Percentiles rank a stretch among this genome's conserved stretches.
phyloP scores from a whole-genome alignment of 2,888 invertebrate species.

The Aphidius colemani region DNA sequence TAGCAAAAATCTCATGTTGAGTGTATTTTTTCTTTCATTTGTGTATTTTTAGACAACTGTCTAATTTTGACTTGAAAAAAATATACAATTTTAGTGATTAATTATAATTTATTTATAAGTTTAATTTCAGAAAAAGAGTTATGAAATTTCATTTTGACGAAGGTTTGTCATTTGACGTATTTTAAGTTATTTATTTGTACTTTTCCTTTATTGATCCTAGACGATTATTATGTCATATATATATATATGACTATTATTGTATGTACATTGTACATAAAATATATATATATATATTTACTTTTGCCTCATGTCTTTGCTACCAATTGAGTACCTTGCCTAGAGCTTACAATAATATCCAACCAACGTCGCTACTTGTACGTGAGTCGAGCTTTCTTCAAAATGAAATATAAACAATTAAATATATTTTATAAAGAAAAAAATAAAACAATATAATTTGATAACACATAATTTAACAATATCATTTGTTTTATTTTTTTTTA shows the following conservation, averaged over 20 bases:
- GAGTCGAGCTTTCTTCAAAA: background rate
- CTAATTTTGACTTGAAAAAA: too few relatives aligned
- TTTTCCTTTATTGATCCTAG: slow-evolving; percentile 9
- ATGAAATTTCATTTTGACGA: background rate
- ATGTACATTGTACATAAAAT: background rate
- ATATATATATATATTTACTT: background rate
- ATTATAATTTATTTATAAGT: too few relatives aligned
- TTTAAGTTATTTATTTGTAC: background rate
- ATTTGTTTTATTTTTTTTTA: background rate
- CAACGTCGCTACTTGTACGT: slow-evolving; percentile 35
- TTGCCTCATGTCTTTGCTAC: slow-evolving; percentile 9
- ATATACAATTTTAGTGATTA: too few relatives aligned
- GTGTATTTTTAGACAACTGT: too few relatives aligned
- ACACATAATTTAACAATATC: background rate
- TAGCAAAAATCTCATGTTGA: too few relatives aligned
- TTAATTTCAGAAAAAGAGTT: background rate
- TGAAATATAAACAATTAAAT: too few relatives aligned
- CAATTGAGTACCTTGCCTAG: slow-evolving; percentile 27
- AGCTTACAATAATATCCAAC: slow-evolving; percentile 31
- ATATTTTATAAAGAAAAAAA: too few relatives aligned
- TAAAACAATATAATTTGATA: too few relatives aligned
- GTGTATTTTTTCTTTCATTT: too few relatives aligned
- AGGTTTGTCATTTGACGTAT: background rate
- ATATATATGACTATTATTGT: background rate
- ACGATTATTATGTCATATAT: background rate